Conservation (phyloP, 53 echinoderm and acorn worm species). For the Zoroaster sp. region DNA sequence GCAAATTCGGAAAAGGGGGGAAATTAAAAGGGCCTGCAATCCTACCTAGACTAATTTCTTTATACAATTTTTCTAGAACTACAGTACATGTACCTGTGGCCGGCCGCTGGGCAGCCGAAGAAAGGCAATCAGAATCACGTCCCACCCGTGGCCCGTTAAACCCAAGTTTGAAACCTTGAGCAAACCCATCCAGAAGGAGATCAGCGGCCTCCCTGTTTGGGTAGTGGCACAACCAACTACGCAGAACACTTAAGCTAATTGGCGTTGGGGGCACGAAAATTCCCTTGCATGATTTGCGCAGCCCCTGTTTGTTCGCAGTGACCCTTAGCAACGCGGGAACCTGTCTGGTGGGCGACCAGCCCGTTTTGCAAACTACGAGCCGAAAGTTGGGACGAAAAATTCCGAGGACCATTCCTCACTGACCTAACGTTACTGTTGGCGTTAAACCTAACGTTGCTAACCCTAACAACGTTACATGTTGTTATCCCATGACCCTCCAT, state of each 20-base stretch:
- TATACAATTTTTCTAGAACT: neutral
- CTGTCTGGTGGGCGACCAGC: too few relatives aligned
- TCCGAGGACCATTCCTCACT: neutral
- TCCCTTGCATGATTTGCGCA: neutral
- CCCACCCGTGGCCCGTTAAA: slow-evolving; percentile 1
- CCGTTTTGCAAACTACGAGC: neutral
- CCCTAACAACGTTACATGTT: neutral
- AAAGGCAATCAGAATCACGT: neutral
- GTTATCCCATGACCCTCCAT: too few relatives aligned
- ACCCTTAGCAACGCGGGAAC: too few relatives aligned
- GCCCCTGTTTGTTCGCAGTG: neutral
- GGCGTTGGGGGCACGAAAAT: too few relatives aligned
- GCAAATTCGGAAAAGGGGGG: neutral
- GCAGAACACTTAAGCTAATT: too few relatives aligned
- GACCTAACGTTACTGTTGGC: neutral
- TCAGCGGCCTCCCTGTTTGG: neutral
- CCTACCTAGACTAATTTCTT: slow-evolving; percentile 7
- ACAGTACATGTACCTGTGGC: too few relatives aligned
- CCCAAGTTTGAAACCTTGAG: slow-evolving; percentile 30
- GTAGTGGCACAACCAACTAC: neutral
- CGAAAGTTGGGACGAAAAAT: too few relatives aligned
- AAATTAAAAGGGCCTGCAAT: slow-evolving; percentile 21
- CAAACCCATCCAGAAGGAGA: slow-evolving; percentile 12
- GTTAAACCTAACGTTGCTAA: neutral
- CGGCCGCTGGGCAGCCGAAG: neutral